Conservation (phyloP, 2,113 vertebrate species). For the Speoplatyrhinus poulsoni region DNA sequence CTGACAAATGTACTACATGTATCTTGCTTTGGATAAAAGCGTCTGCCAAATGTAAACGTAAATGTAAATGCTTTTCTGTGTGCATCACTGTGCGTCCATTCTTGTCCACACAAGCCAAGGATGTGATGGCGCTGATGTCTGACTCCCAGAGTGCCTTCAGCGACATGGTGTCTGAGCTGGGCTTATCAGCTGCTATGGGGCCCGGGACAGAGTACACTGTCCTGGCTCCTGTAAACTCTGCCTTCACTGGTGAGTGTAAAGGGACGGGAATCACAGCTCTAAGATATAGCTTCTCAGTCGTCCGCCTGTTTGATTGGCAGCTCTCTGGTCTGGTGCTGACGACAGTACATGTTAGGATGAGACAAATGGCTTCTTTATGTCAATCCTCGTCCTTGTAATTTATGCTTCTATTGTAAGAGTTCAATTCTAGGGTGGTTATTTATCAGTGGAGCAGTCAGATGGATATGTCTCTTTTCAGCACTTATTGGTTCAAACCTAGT, state of each 20-base stretch:
- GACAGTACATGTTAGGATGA: no score
- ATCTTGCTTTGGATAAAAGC: no score
- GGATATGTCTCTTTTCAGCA: no score
- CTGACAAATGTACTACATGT: no score
- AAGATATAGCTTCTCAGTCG: not conserved
- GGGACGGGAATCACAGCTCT: not conserved
- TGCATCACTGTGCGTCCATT: not conserved
- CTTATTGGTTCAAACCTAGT: no score
- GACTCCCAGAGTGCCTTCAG: conserved; percentile 84
- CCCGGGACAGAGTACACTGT: conserved; percentile 88
- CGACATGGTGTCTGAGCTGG: conserved; percentile 84
- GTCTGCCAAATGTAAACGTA: not conserved
- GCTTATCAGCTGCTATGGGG: conserved; percentile 79
- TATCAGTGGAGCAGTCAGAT: no score
- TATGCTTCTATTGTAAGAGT: no score
- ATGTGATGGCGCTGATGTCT: conserved; percentile 85
- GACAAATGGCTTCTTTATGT: no score
- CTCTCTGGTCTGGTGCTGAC: not conserved
- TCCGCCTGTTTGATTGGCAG: not conserved
- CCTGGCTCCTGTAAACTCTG: conserved; percentile 85
- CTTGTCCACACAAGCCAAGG: conserved; percentile 79
- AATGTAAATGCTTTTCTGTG: not conserved
- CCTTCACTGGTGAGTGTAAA: conserved; percentile 84
- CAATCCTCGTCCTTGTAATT: no score
- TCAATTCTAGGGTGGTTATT: no score